A percentile compares a stretch with the other conserved stretches of the same genome.
Conservation (phyloP, 2,113 vertebrate species). For the Ia io region DNA sequence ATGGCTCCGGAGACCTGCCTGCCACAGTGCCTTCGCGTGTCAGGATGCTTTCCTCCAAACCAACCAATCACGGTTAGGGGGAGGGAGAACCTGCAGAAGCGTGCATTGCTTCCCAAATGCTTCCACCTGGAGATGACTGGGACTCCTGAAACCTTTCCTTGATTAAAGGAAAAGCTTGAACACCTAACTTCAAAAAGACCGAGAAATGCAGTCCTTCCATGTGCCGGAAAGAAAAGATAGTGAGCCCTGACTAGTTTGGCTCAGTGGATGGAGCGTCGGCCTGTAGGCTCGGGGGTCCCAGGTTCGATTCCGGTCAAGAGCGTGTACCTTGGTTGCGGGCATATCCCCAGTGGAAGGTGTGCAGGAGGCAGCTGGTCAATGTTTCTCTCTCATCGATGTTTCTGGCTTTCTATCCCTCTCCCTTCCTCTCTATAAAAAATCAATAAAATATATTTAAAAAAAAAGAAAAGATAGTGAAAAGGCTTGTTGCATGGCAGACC, state of each 20-base stretch:
- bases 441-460: not conserved
- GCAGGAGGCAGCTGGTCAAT: too few species aligned
- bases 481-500: not conserved
- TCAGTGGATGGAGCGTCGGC: too few species aligned
- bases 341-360: too few species aligned
- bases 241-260: too few species aligned
- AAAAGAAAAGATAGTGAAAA: not conserved
- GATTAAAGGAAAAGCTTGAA: not conserved
- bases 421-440: too few species aligned
- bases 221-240: not conserved
- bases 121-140: not conserved
- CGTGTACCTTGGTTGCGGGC: too few species aligned
- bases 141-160: not conserved
- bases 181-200: not conserved
- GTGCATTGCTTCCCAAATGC: not conserved
- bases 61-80: not conserved
- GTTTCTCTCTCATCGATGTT: too few species aligned
- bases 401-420: too few species aligned
- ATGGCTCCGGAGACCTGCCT: not conserved
- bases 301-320: too few species aligned
- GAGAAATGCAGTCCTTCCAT: not conserved
- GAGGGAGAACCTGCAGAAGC: not conserved
- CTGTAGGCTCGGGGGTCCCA: too few species aligned
- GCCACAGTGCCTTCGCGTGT: not conserved
- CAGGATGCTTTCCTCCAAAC: not conserved